Evolutionary conservation across 2,797 vertebrate genomes (phyloP).

Genomic region (Lepus townsendii): DNA sequence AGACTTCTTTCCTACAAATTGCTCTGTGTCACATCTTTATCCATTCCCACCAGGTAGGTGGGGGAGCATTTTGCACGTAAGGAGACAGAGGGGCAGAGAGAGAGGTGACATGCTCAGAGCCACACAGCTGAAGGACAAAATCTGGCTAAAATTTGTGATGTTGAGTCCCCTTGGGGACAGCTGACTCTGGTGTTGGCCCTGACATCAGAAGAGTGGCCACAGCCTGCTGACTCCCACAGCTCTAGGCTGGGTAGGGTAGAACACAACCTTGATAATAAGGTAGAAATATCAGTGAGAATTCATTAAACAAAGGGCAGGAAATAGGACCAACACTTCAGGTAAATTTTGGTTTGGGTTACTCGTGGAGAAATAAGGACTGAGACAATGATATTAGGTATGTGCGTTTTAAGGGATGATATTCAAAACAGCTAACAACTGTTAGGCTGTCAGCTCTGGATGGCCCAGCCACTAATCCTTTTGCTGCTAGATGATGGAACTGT

Average conservation of each 20-base stretch:
- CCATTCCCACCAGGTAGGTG: background rate
- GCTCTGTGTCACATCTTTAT: background rate
- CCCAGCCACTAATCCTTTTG: background rate
- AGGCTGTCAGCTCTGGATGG: background rate
- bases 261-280: background rate
- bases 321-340: background rate
- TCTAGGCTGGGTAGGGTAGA: background rate
- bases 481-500: background rate
- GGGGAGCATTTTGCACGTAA: background rate
- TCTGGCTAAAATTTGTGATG: background rate
- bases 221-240: background rate
- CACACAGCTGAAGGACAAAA: background rate
- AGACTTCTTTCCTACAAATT: background rate
- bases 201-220: background rate
- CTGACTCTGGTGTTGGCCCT: background rate
- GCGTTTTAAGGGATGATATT: background rate
- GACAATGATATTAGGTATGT: background rate
- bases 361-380: background rate
- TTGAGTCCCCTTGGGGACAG: background rate
- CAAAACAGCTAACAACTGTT: background rate
- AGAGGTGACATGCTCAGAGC: background rate
- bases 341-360: background rate
- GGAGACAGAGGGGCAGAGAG: background rate
- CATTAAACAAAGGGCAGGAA: background rate
- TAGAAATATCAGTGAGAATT: background rate